Evolutionary conservation across 2,888 invertebrate species (phyloP), one percentile per base, ranked within the genome.

Genomic region (Ornithoptera alexandrae): DNA sequence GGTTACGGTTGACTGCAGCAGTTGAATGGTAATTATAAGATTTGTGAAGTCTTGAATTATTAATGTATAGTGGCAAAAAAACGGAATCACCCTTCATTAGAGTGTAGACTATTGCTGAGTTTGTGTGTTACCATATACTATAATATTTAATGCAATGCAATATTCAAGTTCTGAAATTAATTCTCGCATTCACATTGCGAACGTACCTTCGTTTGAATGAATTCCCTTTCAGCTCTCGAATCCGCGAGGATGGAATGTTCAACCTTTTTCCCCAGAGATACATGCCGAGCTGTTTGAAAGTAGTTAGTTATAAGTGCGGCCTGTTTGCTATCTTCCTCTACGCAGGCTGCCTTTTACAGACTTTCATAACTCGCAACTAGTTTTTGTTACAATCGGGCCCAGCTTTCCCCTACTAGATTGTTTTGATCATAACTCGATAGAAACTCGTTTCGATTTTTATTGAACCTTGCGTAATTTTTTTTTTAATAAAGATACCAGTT

Each of bases 351-450:
- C 68, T 68, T 62, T 59, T 68, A 63, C 57, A 63, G 57, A 68
- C 63, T 68, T 68, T 68, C 63, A 68, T 59, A 20, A 68, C 46
- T 50, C 50, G 39, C 58, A 63, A 63, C 63, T 62, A 68, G 68
- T 68, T 68, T 68, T 68, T 62, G 58, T 62, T 57, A 5, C 56
- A 17, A 57, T n/a, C 62, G 46, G 42, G 24, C 22, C 22, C 39
- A 57, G 15, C 62, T 62, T 67, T 67, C 67, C 58, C 63, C 36
- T 68, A 63, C 58, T 63, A 59, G 20, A 36, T 62, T 68, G 63
- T 63, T 68, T 58, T 62, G 50, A 62, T 62, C 57, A 62, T 68
- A 68, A 62, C 22, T 62, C 62, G 57, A 62, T 62, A 46, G 62
- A 68, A 62, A 68, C 57, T 68, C 5, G 18, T n/a, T 17, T 58